Base-by-base conservation (phyloP, 2,797 vertebrate species). In the Taenioides sp. region DNA sequence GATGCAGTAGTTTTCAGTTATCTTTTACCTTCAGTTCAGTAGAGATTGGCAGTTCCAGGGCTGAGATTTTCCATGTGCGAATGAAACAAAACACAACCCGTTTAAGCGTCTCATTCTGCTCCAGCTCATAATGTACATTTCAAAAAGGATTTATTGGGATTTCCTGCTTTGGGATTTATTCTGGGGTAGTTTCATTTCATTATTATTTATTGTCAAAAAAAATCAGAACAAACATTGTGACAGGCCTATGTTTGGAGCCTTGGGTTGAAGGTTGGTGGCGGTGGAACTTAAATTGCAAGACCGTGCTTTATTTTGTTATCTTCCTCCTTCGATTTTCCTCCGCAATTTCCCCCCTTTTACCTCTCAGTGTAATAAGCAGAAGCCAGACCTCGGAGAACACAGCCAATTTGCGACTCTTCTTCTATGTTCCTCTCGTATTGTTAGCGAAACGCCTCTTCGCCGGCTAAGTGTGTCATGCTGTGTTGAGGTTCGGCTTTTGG, bases 401-500 rank as follows among this genome's bases (percentile, higher is more conserved):
- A 82, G 22, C 83, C 84, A 17, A 81, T 92, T 84, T 87, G 84
- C 91, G 82, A 85, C 34, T 37, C 34, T 37, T 37, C 34, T 10
- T 37, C 34, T 10, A 2, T 37, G 72, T 86, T 88, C 47, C 85
- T 87, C 47, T 70, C 77, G 87, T 88, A 85, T 89, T 64, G 43
- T 91, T 83, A 81, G 75, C 88, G 87, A 91, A 80, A 84, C 86
- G 83, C 84, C 84, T 78, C 83, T 88, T 79, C 76, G 74, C 84
- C 80, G 80, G 86, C 89, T 89, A 88, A 93, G 88, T 91, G 83
- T 76, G 88, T 90, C 86, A 76, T 57, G 78, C 83, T 75, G 75
- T 87, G 81, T 90, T 67, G 25, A 78, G 82, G 83, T 84, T 84
- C 77, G 79, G 85, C 82, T 68, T 78, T 77, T 9, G 70, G 76